Evolutionary conservation across 2,888 invertebrate genomes (phyloP), one percentile per base, ranked within the genome.

Genomic region (Meghimatium bilineatum): DNA sequence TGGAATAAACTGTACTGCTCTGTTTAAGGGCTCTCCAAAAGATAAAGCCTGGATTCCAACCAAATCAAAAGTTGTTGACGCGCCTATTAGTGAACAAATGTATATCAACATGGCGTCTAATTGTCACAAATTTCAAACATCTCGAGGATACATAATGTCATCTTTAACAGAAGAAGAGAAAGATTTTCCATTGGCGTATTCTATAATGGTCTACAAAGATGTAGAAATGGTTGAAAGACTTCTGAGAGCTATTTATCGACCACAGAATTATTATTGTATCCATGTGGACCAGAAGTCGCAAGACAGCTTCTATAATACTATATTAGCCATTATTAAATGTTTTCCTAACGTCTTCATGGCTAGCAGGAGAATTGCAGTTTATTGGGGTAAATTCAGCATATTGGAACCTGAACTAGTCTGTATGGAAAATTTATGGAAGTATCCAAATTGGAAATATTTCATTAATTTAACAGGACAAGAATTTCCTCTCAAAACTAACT

Each of bases 251-350:
- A 90, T 93, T 34, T 93, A 93, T 84, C 82, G 90, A 34, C 91
- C 91, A 23, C 92, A 92, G 76, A 92, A 93, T 84, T 74, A 89
- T 38, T 93, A 93, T 87, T 93, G 93, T 84, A 87, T 93, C 20
- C 93, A 93, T 80, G 89, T 93, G 2, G 93, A 93, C 82, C 86
- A 80, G 44, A 92, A 92, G 80, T 83, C 92, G 0, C 1, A 17
- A 20, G 26, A 63, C 0, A 14, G 85, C 1, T 69, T 90, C 66
- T 86, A 88, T 69, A 77, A 87, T 20, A 85, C 90, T 23, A 82
- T 90, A 52, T 80, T 71, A n/a, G 80, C 85, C 26, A 86, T 91
- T 6, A 87, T 86, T 20, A 83, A 82, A 32, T 91, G 92, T 85
- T 90, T 92, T 75, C 80, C 87, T 34, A 92, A 93, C 85, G 91